These are phyloP conservation scores for Pristiophorus japonicus DNA, from an alignment of 2,113 vertebrate genomes.

Conservation along the genomic window DNA sequence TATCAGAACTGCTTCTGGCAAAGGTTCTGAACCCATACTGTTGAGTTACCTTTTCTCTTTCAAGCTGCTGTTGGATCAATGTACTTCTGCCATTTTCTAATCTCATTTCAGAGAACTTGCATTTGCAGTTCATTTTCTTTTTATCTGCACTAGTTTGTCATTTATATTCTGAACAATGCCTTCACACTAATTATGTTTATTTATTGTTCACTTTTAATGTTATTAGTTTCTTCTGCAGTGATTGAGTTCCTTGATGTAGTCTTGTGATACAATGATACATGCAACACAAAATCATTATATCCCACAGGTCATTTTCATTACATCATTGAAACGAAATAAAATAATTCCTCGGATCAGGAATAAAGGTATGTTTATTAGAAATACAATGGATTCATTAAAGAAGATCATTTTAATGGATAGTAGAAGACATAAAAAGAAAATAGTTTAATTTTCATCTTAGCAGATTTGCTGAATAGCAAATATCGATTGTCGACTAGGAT, in stretches of 20 bases:
- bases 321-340: neutral
- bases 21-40: neutral
- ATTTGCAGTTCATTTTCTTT: neutral
- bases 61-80: neutral
- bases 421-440: neutral
- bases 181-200: neutral
- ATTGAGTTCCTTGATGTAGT: neutral
- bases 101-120: neutral
- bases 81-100: neutral
- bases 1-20: too few species aligned
- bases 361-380: neutral
- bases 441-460: neutral
- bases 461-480: neutral
- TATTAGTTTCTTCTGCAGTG: neutral
- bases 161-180: neutral
- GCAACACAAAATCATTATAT: neutral
- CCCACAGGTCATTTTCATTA: neutral
- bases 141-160: neutral
- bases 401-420: neutral
- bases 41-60: neutral
- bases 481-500: neutral
- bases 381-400: neutral
- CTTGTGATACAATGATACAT: neutral
- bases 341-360: neutral
- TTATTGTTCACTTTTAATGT: neutral